Conservation (phyloP, 2,797 vertebrate species). For the Clamator glandarius region DNA sequence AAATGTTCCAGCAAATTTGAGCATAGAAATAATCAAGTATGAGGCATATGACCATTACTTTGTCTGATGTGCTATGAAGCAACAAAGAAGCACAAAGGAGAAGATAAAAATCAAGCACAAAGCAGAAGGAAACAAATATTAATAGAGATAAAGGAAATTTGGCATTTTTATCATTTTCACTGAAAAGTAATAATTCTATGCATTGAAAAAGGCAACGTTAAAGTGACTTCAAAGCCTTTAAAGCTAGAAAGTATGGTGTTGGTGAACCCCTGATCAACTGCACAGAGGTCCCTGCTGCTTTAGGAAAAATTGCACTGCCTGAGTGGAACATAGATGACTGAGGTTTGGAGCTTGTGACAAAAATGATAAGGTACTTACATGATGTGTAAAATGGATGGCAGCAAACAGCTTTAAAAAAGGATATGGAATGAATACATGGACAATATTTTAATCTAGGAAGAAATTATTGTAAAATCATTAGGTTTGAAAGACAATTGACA, state of each 20-base stretch:
- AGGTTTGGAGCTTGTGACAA: neutral
- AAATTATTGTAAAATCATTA: neutral
- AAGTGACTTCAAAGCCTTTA: neutral
- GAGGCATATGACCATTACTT: neutral
- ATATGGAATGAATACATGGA: neutral
- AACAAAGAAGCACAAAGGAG: neutral
- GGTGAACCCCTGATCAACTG: neutral
- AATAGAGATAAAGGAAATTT: neutral
- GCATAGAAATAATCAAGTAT: neutral
- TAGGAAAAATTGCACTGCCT: neutral
- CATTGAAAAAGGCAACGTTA: neutral
- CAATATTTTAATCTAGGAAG: neutral
- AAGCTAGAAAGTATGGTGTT: neutral
- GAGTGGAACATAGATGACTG: neutral
- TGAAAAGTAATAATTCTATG: neutral
- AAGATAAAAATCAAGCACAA: neutral
- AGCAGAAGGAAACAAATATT: neutral
- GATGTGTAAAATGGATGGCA: neutral
- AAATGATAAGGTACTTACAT: neutral
- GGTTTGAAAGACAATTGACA: neutral
- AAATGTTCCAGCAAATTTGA: constrained; percentile 9
- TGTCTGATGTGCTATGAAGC: neutral
- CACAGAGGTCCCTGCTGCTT: neutral
- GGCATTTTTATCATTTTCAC: neutral
- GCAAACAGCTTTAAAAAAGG: neutral